Base-by-base conservation (phyloP, 2,113 vertebrate genomes). In the Notothenia rossii region DNA sequence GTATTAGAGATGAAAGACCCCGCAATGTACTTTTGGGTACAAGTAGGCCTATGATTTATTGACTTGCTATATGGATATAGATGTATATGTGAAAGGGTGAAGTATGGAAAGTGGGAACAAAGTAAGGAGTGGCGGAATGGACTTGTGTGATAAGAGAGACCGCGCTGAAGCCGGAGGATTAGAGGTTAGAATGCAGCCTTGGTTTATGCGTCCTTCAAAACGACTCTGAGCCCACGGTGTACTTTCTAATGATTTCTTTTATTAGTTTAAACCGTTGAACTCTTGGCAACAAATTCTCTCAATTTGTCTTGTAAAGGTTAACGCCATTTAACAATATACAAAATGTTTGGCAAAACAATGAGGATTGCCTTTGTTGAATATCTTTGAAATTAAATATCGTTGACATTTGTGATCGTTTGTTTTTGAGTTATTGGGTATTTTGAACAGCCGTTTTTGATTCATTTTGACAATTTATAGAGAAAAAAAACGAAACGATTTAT, bases 11-110 rank as follows among this genome's bases (percentile, higher is more conserved):
- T 40, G 49, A 53, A 53, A 68, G 65, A 40, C 6, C 29, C 49
- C n/a, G 66, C 72, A 7, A 11, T 77, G 45, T 50, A 2, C 1
- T 80, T 80, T 79, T 72, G 64, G 77, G 17, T 3, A 11, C 40
- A 33, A 10, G 29, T 58, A n/a, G n/a, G n/a, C n/a, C n/a, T n/a
- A n/a, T 77, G 86, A 87, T 84, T 77, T 45, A 72, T 22, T 53
- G 66, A 13, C 64, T n/a, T 68, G 56, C 43, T 53, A 62, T 40
- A 20, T 53, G 61, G 50, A 77, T 65, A 73, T n/a, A 46, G 71
- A 61, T 62, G 22, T 61, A 25, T 62, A 64, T 58, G 68, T 54
- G 69, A 77, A n/a, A 81, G 76, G 54, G 40, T 33, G 63, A 70
- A 17, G 60, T 46, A 49, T 46, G 62, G 75, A 69, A 54, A 82